These are phyloP conservation scores for Gadopsis marmoratus DNA, from an alignment of 2,797 vertebrate species.

Conservation along the genomic window DNA sequence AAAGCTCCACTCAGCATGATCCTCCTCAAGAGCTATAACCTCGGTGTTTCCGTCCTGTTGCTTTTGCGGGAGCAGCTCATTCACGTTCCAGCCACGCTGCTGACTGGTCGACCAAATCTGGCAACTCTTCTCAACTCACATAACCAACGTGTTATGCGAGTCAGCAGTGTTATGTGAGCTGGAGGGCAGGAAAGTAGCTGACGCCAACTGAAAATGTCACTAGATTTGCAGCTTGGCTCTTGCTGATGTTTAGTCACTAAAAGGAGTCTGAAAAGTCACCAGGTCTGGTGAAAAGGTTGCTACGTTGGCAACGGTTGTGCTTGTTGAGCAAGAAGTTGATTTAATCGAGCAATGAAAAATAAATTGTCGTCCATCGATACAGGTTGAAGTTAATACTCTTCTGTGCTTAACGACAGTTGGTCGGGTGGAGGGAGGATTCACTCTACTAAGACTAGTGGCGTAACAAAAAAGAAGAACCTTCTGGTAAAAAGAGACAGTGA, in stretches of 20 bases:
- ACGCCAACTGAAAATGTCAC: constrained; percentile 47
- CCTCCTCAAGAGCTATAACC: constrained; percentile 3
- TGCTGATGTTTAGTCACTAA: constrained; percentile 42
- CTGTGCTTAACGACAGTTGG: too few relatives aligned
- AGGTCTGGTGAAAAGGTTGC: constrained; percentile 52
- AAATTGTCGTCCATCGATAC: too few relatives aligned
- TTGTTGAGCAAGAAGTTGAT: constrained; percentile 41
- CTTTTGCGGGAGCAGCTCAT: constrained; percentile 34
- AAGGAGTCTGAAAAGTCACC: constrained; percentile 33
- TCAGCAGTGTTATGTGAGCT: constrained; percentile 42
- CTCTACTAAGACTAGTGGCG: too few relatives aligned
- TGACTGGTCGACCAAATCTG: constrained; percentile 47
- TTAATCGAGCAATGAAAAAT: neutral
- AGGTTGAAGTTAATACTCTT: too few relatives aligned
- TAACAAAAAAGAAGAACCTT: too few relatives aligned
- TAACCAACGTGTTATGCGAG: constrained; percentile 41
- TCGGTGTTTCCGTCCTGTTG: constrained; percentile 1
- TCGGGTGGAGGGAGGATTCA: too few relatives aligned
- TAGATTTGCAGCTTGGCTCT: constrained; percentile 46
- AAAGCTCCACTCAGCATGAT: neutral
- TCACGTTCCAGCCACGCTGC: constrained; percentile 36
- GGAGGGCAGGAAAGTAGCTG: constrained; percentile 47
- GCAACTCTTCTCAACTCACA: constrained; percentile 24
- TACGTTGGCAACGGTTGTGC: constrained; percentile 39
- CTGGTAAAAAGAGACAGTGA: too few relatives aligned